Percentiles rank a stretch among this genome's conserved stretches.
Conservation (phyloP, 1,140 invertebrate genomes). For the Drosophila athabasca region DNA sequence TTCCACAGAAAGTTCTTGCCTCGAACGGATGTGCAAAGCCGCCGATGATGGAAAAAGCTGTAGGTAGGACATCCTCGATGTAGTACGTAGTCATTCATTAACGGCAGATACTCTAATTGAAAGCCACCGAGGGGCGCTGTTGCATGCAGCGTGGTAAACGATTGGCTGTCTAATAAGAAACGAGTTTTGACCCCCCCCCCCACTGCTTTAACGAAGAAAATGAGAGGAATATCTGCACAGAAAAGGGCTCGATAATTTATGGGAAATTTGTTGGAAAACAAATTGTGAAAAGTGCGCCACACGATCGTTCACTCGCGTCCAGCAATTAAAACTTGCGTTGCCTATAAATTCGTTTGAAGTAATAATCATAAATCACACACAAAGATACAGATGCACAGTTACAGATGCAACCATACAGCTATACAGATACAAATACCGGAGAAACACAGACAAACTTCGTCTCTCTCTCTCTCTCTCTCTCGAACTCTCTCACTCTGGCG, state of each 20-base stretch:
- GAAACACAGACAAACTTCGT: too few relatives aligned
- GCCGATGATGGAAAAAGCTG: too few relatives aligned
- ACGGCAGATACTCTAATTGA: too few relatives aligned
- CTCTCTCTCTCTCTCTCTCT: not conserved
- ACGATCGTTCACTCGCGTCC: slow-evolving; percentile 19
- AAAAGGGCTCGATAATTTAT: slow-evolving; percentile 31
- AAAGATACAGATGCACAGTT: slow-evolving; percentile 10
- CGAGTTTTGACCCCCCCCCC: too few relatives aligned
- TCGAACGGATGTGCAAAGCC: too few relatives aligned
- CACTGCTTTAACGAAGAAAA: too few relatives aligned
- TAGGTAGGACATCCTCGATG: too few relatives aligned
- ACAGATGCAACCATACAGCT: not conserved
- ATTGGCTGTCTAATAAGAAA: too few relatives aligned
- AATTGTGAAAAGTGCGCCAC: slow-evolving; percentile 53
- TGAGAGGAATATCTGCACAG: not conserved
- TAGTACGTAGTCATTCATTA: too few relatives aligned
- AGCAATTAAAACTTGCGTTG: slow-evolving; percentile 51
- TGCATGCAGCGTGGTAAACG: too few relatives aligned
- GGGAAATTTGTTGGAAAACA: slow-evolving; percentile 62
- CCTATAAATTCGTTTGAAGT: slow-evolving; percentile 59
- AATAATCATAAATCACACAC: slow-evolving; percentile 62
- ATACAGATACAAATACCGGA: not conserved
- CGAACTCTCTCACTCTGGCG: not conserved
- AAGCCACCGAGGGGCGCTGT: too few relatives aligned
- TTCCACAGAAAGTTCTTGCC: too few relatives aligned